Evolutionary conservation across 1,140 invertebrate species (phyloP).

Genomic region (Ips typographus): DNA sequence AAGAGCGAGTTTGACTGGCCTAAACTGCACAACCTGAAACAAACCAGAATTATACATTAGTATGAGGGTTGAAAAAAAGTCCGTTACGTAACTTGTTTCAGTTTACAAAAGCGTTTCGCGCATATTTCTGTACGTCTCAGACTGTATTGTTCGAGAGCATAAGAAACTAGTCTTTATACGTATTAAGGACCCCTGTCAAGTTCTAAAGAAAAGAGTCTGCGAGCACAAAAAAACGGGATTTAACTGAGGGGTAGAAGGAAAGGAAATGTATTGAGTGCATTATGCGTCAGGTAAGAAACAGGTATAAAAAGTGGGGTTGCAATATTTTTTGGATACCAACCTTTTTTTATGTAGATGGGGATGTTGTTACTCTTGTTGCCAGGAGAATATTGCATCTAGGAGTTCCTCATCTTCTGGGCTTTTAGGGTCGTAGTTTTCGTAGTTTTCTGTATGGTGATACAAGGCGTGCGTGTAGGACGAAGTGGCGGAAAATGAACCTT

Average conservation of each 20-base stretch:
- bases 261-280: constrained; percentile 34
- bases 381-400: constrained; percentile 85
- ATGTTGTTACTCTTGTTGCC: constrained; percentile 63
- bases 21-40: constrained; percentile 43
- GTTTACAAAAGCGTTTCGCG: constrained; percentile 28
- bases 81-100: constrained; percentile 32
- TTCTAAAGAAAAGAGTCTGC: constrained; percentile 38
- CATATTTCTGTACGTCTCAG: constrained; percentile 43
- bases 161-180: constrained; percentile 40
- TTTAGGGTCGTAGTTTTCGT: constrained; percentile 78
- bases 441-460: constrained; percentile 61
- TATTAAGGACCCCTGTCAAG: constrained; percentile 40
- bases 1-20: constrained; percentile 40
- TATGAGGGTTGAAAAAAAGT: constrained; percentile 17
- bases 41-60: constrained; percentile 38
- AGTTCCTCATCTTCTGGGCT: constrained; percentile 89
- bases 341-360: constrained; percentile 27
- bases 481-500: constrained; percentile 64
- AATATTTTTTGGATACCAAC: constrained; percentile 36
- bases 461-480: constrained; percentile 57
- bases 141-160: constrained; percentile 43
- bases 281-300: constrained; percentile 42
- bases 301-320: constrained; percentile 37
- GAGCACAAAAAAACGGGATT: constrained; percentile 41
- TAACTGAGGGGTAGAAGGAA: constrained; percentile 34